A percentile compares a stretch with the other conserved stretches of the same genome.
phyloP scores from a whole-genome alignment of 1,140 invertebrate genomes.

The Bombus haemorrhoidalis region DNA sequence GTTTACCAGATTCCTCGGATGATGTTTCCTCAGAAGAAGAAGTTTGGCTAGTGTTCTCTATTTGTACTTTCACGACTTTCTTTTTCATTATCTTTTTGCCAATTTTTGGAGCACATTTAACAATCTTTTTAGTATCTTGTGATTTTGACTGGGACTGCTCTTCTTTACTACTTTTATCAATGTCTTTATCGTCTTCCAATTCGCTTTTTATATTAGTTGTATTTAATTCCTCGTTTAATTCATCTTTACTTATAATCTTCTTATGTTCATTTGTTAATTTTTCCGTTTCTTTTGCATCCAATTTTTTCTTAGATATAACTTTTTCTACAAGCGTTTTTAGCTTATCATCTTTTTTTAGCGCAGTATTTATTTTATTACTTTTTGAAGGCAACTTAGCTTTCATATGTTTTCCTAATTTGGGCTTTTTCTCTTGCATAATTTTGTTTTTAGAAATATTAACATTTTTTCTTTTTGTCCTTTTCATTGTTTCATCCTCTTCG shows the following conservation, averaged over 20 bases:
- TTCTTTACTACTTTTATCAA: conserved; percentile 75
- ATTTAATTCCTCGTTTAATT: conserved; percentile 62
- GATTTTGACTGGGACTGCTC: conserved; percentile 50
- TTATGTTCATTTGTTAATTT: conserved; percentile 68
- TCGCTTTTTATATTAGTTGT: conserved; percentile 74
- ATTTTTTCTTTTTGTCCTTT: conserved; percentile 69
- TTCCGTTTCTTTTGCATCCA: conserved; percentile 74
- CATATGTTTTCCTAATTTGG: conserved; percentile 77
- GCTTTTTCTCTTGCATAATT: conserved; percentile 69
- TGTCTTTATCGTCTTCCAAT: conserved; percentile 73
- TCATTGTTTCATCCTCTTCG: conserved; percentile 66
- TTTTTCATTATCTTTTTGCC: conserved; percentile 73
- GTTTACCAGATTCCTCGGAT: conserved; percentile 69
- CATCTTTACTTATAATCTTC: conserved; percentile 70
- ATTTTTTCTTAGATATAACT: conserved; percentile 73
- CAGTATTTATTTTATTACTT: conserved; percentile 70
- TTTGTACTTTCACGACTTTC: conserved; percentile 70
- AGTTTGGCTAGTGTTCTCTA: conserved; percentile 69
- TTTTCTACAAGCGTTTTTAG: conserved; percentile 77
- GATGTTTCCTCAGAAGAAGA: conserved; percentile 74
- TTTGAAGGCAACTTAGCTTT: conserved; percentile 76
- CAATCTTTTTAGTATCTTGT: conserved; percentile 67
- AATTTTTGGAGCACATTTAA: conserved; percentile 69
- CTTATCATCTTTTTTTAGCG: conserved; percentile 75
- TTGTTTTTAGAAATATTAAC: conserved; percentile 61